Base-by-base conservation (phyloP, 2,797 vertebrate species). In the Cyprinodon diabolis region DNA sequence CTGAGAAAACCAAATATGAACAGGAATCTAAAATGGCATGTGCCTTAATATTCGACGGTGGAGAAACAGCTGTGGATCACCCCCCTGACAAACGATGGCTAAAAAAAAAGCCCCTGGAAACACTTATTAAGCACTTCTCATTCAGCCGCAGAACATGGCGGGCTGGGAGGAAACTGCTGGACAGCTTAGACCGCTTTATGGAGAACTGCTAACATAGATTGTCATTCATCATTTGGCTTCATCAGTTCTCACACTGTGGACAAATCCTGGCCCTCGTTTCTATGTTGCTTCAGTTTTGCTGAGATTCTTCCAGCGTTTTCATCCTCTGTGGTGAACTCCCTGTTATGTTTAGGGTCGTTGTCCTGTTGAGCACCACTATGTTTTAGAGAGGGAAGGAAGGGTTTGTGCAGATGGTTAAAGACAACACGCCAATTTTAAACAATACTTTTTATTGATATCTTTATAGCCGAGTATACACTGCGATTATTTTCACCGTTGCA, bases 1-100 rank as follows among this genome's bases (percentile, higher is more conserved):
- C 60, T 65, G 40, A 23, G 40, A 66, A 66, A 66, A 47, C 43
- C n/a, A 66, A 47, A 66, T 45, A 66, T 66, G 40, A 47, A 66
- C 62, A 45, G 62, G n/a, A 47, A 47, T 66, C 62, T 45, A 45
- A 25, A 66, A 66, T 66, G 62, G 21, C 62, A 45, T 45, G 21
- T 65, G 62, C 62, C n/a, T 23, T 7, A 47, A 47, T 5, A 66
- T 23, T 66, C 11, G 45, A 66, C 21, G 23, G 62, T 45, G 43
- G 45, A 47, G n/a, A n/a, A 66, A 47, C 62, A 66, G 62, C 43
- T 66, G 43, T 47, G 43, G 21, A 66, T 47, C 62, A 7, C 12
- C 15, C 12, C 35, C 21, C 13, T 66, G 62, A 66, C 43, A 23
- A 19, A 66, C 45, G 43, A 66, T 66, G 62, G n/a, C 23, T 25